These are phyloP conservation scores for Callaeas wilsoni DNA, from an alignment of 2,113 vertebrate species.

Conservation along the genomic window DNA sequence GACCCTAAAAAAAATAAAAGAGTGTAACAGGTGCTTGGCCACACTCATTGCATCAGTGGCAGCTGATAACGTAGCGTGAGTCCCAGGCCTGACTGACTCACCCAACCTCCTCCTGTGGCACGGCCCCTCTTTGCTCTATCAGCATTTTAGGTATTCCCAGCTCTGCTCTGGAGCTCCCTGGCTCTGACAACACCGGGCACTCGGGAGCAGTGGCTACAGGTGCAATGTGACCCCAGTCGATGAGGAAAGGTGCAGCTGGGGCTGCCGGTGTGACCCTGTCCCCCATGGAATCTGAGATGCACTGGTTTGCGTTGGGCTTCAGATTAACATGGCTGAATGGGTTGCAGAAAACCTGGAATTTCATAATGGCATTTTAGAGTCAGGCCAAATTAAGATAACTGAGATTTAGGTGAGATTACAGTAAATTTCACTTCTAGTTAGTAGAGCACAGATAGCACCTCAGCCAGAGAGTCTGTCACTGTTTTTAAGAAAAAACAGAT, in stretches of 20 bases:
- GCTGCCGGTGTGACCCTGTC: background rate
- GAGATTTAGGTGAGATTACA: background rate
- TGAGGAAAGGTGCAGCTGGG: background rate
- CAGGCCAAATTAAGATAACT: background rate
- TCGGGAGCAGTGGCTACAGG: background rate
- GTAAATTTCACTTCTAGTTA: background rate
- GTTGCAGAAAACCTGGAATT: background rate
- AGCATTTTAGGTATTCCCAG: background rate
- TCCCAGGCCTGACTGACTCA: too few species aligned
- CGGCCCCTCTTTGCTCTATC: background rate
- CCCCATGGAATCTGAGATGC: rapidly evolving
- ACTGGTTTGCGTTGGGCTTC: background rate
- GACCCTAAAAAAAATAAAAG: background rate
- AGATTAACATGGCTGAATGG: background rate
- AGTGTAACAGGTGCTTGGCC: background rate
- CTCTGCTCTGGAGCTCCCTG: background rate
- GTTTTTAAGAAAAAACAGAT: background rate
- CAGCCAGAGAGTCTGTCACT: background rate
- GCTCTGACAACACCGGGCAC: background rate
- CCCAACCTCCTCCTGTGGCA: background rate
- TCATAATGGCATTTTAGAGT: background rate
- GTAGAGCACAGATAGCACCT: background rate
- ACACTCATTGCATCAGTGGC: background rate
- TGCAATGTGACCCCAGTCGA: background rate
- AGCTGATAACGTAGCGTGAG: background rate